Evolutionary conservation across 2,888 invertebrate genomes (phyloP).

Genomic region (Dicycla oo): DNA sequence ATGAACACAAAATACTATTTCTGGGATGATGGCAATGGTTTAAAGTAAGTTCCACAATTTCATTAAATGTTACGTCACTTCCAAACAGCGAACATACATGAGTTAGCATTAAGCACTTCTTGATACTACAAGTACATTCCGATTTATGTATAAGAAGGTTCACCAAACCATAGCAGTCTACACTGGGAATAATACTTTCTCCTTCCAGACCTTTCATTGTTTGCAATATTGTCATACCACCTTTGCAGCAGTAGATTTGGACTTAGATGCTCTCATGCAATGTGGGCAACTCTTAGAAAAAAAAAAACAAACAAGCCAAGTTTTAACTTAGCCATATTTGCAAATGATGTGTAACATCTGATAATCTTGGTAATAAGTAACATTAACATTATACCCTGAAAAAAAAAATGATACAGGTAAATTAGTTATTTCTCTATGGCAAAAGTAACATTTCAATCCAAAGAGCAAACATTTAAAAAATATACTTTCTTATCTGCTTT

Average conservation of each 20-base stretch:
- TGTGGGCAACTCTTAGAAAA: too few species aligned
- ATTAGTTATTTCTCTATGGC: too few species aligned
- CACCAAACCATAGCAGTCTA: background rate
- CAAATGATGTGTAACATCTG: too few species aligned
- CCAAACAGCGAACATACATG: background rate
- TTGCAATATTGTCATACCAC: background rate
- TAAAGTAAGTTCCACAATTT: conserved; percentile 92
- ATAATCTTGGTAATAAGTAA: too few species aligned
- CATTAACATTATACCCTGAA: too few species aligned
- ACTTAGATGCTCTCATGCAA: background rate
- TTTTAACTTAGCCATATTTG: too few species aligned
- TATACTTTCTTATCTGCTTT: too few species aligned
- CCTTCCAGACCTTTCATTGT: background rate
- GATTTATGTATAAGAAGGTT: background rate
- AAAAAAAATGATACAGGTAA: too few species aligned
- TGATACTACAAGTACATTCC: background rate
- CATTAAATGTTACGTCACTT: background rate
- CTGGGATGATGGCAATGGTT: conserved; percentile 99
- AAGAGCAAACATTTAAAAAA: too few species aligned
- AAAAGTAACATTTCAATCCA: too few species aligned
- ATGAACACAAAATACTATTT: conserved; percentile 99
- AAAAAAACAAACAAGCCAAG: too few species aligned
- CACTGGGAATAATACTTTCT: background rate
- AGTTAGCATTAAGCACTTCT: background rate
- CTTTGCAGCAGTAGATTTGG: background rate